Base-by-base conservation (phyloP, 2,888 invertebrate genomes). In the Aleiodes alternator region DNA sequence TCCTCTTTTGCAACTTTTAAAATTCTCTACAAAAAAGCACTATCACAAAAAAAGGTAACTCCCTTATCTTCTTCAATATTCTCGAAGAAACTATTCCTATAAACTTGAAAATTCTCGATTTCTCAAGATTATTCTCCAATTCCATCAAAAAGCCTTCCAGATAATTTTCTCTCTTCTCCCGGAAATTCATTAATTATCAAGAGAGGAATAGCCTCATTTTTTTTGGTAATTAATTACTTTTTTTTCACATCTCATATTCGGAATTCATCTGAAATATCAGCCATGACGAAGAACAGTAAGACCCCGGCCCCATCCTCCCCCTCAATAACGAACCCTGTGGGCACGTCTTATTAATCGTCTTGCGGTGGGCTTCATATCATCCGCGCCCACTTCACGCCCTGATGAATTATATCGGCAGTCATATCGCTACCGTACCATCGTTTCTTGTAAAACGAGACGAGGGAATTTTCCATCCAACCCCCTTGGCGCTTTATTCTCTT, bases 351-450 rank as follows among this genome's bases (percentile, higher is more conserved):
- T 64, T 64, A 64, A 64, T 64, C 64, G 64, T 64, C 64, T 64
- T 64, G 64, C 64, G 64, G 64, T 43, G 8, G 64, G 48, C 72
- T 61, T 31, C 51, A 72, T 71, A 70, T 51, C 64, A 64, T 64
- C 61, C 61, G 61, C 38, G 16, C 6, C 61, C 61, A 61, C 61
- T 61, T 64, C 64, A 69, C 56, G 66, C 53, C 56, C 51, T 51
- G 68, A 75, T 75, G 68, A 75, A 75, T 75, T 75, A 75, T 75
- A 71, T 64, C 71, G 48, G 34, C 56, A 55, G 55, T 71, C 71
- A 70, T 71, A 75, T 75, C 75, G 75, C 71, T 66, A 66, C 55
- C 43, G 75, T 71, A 66, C 56, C 56, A 53, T 69, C 38, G 53
- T 50, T 50, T 29, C 66, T 73, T 75, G 66, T 71, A 75, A 75